These are phyloP conservation scores for Drosophila tsacasi DNA, from an alignment of 1,140 invertebrate genomes.

Conservation along the genomic window DNA sequence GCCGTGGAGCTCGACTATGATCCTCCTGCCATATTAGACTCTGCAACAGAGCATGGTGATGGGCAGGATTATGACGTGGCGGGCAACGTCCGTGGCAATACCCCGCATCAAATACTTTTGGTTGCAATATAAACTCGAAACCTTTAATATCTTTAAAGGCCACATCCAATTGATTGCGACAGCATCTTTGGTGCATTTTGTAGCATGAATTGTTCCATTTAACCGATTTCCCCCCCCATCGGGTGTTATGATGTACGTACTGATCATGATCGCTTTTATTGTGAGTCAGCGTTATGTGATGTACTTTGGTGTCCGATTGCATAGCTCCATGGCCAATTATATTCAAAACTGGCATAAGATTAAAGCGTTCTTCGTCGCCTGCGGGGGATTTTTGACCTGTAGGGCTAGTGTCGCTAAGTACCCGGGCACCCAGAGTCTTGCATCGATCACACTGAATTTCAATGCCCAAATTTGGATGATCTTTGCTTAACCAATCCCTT, in stretches of 20 bases:
- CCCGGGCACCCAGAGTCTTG: constrained; percentile 67
- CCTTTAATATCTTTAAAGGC: constrained; percentile 89
- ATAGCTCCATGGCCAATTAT: constrained; percentile 82
- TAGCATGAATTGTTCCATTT: constrained; percentile 85
- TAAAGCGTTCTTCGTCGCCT: constrained; percentile 27
- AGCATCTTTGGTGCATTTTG: constrained; percentile 87
- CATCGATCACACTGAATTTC: constrained; percentile 86
- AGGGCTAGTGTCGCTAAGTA: constrained; percentile 73
- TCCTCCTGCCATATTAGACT: constrained; percentile 89
- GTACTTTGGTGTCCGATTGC: constrained; percentile 15
- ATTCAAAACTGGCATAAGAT: constrained; percentile 84
- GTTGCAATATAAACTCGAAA: constrained; percentile 90
- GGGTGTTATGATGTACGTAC: constrained; percentile 44
- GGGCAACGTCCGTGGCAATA: constrained; percentile 91
- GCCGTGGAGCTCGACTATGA: constrained; percentile 87
- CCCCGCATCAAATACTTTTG: constrained; percentile 90
- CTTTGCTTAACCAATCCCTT: constrained; percentile 85
- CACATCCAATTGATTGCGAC: constrained; percentile 89
- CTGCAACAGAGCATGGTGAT: constrained; percentile 91
- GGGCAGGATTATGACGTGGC: constrained; percentile 89
- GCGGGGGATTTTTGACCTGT: not conserved
- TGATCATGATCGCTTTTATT: constrained; percentile 27
- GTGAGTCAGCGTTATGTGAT: constrained; percentile 24
- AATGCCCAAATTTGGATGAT: constrained; percentile 85
- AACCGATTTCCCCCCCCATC: constrained; percentile 80